phyloP scores from a whole-genome alignment of 2,113 vertebrate genomes.

The Rana temporaria region DNA sequence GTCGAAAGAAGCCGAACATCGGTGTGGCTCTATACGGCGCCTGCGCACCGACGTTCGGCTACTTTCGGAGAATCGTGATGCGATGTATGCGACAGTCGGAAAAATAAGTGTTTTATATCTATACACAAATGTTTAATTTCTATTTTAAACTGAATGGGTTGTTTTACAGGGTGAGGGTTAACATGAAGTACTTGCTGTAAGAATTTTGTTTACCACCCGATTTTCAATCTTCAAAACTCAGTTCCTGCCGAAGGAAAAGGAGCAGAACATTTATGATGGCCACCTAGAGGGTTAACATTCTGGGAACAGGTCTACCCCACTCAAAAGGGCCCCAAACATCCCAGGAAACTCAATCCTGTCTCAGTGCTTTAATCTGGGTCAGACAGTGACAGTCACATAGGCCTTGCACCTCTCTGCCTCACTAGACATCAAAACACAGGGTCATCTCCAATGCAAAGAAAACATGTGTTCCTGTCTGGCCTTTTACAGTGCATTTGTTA shows the following conservation, averaged over 20 bases:
- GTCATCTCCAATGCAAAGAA: slow-evolving; percentile 16
- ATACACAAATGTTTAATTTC: too few relatives aligned
- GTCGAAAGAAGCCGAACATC: too few relatives aligned
- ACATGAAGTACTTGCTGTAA: too few relatives aligned
- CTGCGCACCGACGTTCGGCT: too few relatives aligned
- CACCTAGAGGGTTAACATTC: not conserved
- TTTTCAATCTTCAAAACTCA: too few relatives aligned
- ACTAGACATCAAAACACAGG: slow-evolving; percentile 45
- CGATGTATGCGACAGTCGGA: too few relatives aligned
- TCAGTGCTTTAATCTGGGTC: slow-evolving; percentile 25
- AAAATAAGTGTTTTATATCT: too few relatives aligned
- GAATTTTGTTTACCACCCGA: too few relatives aligned
- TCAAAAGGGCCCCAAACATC: not conserved
- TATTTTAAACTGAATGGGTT: too few relatives aligned
- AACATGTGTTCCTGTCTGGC: slow-evolving; percentile 28
- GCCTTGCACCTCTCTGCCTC: slow-evolving; percentile 11
- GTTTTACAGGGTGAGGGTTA: too few relatives aligned
- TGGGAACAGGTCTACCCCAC: not conserved
- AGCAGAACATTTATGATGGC: not conserved
- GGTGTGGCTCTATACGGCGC: too few relatives aligned
- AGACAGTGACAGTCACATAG: slow-evolving; percentile 40
- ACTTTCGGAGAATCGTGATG: too few relatives aligned
- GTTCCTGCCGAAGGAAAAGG: not conserved
- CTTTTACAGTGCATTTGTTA: slow-evolving; percentile 20
- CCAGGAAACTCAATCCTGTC: slow-evolving; percentile 10